Percentiles rank a stretch among this genome's conserved stretches.
phyloP scores from a whole-genome alignment of 2,797 vertebrate genomes.

The Thaleichthys pacificus region DNA sequence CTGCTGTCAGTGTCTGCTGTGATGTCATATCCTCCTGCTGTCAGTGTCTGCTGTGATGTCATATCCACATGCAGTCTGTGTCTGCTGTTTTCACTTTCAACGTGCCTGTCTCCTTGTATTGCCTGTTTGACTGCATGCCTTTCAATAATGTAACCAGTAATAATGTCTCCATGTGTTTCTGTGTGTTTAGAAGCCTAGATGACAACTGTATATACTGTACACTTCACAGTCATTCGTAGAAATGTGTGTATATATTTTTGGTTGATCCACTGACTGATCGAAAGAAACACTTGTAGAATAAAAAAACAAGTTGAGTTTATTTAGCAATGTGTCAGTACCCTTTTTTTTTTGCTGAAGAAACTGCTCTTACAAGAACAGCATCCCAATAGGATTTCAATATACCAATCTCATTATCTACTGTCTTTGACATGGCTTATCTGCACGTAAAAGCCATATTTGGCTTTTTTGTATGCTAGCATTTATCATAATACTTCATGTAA shows the following conservation, averaged over 20 bases:
- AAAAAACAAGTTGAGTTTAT: slow-evolving; percentile 61
- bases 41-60: slow-evolving; percentile 24
- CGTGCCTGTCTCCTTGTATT: slow-evolving; percentile 10
- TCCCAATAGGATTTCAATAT: too few relatives aligned
- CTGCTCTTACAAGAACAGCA: background rate
- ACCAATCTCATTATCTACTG: too few relatives aligned
- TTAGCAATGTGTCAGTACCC: slow-evolving; percentile 58
- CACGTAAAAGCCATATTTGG: background rate
- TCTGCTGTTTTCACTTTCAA: slow-evolving; percentile 29
- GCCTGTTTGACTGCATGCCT: slow-evolving; percentile 36
- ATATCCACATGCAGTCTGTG: slow-evolving; percentile 33
- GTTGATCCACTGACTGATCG: slow-evolving; percentile 49
- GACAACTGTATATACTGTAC: slow-evolving; percentile 45
- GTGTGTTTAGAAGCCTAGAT: slow-evolving; percentile 15
- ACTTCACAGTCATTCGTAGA: slow-evolving; percentile 38
- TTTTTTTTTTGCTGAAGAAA: slow-evolving; percentile 33
- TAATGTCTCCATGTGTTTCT: slow-evolving; percentile 34
- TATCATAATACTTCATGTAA: background rate
- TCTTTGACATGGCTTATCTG: too few relatives aligned
- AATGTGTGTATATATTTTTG: slow-evolving; percentile 72
- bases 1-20: slow-evolving; percentile 33
- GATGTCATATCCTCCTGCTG: slow-evolving; percentile 34
- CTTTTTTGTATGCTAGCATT: background rate
- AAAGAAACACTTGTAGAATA: slow-evolving; percentile 66
- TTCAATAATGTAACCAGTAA: slow-evolving; percentile 23